Base-by-base conservation (phyloP, 2,113 vertebrate species). In the Misgurnus anguillicaudatus region DNA sequence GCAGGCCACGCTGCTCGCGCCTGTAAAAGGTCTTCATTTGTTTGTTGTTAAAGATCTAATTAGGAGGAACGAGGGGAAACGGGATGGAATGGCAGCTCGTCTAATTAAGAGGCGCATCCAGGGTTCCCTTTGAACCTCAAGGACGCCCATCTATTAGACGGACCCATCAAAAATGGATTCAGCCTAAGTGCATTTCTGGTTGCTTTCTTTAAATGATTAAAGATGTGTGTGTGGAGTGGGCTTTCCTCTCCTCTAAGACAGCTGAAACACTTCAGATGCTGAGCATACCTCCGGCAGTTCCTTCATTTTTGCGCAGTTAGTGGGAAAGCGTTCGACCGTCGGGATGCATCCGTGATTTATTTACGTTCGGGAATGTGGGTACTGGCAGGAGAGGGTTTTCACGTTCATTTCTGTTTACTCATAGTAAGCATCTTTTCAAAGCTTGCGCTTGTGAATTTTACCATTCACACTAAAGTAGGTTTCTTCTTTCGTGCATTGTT, bases 41-140 rank as follows among this genome's bases (percentile, higher is more conserved):
- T 95, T 96, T 95, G 94, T 95, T 95, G 94, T 94, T 93, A 93
- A 94, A 93, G 92, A 93, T 95, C 93, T 95, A 95, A 95, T 96
- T 95, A 95, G 92, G 92, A 94, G 93, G 92, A n/a, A 93, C 91
- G 92, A 94, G 93, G 92, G 93, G 92, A 89, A 94, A 89, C 90
- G 87, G 93, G 93, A 94, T 89, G 91, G 92, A 74, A 81, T 88
- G 88, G 90, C 72, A 91, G 91, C 93, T 93, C 85, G 88, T 91
- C 92, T 82, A 95, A 96, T 96, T 95, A 95, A 95, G 93, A 91
- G 92, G 91, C 92, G 92, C 92, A 90, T 90, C 91, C 91, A 87
- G 89, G 85, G 85, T 89, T 93, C 86, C 88, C 94, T 95, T 95
- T 95, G 94, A 96, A 95, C 95, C 95, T 95, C 94, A 96, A 96